A percentile compares a stretch with the other conserved stretches of the same genome.
Conservation (phyloP, 2,888 invertebrate species). For the Auanema freiburgensis region DNA sequence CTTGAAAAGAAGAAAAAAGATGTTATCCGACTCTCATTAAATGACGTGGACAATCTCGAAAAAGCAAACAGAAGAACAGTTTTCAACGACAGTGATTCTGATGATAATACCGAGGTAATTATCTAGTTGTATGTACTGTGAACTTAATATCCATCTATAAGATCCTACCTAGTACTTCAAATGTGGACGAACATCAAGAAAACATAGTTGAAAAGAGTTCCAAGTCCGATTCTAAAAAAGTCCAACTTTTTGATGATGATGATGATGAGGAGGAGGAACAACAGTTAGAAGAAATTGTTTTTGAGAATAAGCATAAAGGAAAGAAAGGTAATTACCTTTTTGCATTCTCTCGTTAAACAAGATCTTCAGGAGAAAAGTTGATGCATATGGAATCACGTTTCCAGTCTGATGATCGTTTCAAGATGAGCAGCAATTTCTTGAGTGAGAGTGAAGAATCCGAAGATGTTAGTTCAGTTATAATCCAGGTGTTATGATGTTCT, state of each 20-base stretch:
- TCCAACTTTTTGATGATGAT: slow-evolving; percentile 20
- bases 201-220: slow-evolving; percentile 15
- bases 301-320: slow-evolving; percentile 28
- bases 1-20: slow-evolving; percentile 23
- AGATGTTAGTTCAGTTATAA: slow-evolving; percentile 8
- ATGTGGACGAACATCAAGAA: slow-evolving; percentile 1
- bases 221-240: slow-evolving; percentile 22
- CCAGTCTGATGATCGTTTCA: slow-evolving; percentile 41
- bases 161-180: slow-evolving; percentile 4
- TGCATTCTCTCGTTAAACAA: no score
- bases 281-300: slow-evolving; percentile 10
- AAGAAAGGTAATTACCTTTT: slow-evolving; percentile 20
- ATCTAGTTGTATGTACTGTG: background rate
- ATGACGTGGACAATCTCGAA: background rate
- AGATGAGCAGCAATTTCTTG: slow-evolving; percentile 38
- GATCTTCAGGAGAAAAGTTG: slow-evolving; percentile 33
- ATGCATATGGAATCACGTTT: slow-evolving; percentile 42
- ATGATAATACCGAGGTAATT: background rate
- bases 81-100: slow-evolving; percentile 35
- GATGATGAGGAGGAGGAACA: slow-evolving; percentile 25
- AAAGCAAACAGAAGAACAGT: slow-evolving; percentile 31
- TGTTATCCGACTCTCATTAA: background rate
- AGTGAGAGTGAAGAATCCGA: slow-evolving; percentile 24
- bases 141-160: background rate
- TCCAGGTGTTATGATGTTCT: background rate